A percentile compares a stretch with the other conserved stretches of the same genome.
Conservation (phyloP, 2,113 vertebrate genomes). For the Tiliqua scincoides region DNA sequence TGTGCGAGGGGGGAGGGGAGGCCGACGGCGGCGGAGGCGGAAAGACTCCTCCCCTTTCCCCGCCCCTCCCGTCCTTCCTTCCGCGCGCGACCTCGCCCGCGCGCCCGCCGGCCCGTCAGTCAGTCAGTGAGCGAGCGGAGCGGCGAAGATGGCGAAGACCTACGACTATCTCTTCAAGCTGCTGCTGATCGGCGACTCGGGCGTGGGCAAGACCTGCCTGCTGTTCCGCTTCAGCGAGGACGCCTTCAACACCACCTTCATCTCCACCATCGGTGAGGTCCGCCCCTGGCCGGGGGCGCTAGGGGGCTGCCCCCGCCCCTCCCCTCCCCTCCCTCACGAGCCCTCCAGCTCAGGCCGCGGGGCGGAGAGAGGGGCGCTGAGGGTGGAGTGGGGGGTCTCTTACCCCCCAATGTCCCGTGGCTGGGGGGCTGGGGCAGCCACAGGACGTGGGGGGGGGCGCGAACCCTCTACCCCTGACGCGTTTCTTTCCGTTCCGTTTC, state of each 20-base stretch:
- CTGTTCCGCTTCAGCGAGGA: conserved; percentile 98
- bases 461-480: no score
- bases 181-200: conserved; percentile 95
- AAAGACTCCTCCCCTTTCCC: background rate
- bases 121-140: background rate
- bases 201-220: conserved; percentile 96
- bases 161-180: conserved; percentile 99
- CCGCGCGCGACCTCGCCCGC: conserved; percentile 88
- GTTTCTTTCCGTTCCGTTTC: no score
- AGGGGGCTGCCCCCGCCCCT: conserved; percentile 4
- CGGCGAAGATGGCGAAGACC: conserved; percentile 87
- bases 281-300: background rate
- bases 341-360: background rate
- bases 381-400: background rate
- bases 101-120: conserved; percentile 78
- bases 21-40: no score
- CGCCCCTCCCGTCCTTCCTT: background rate
- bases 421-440: no score
- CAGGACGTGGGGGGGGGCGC: background rate
- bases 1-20: no score
- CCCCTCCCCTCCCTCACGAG: conserved; percentile 15
- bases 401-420: background rate
- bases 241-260: conserved; percentile 97
- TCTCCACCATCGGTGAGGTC: conserved; percentile 85
- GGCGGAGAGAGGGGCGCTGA: background rate